phyloP scores from a whole-genome alignment of 2,888 invertebrate species.

The Stramonita haemastoma region DNA sequence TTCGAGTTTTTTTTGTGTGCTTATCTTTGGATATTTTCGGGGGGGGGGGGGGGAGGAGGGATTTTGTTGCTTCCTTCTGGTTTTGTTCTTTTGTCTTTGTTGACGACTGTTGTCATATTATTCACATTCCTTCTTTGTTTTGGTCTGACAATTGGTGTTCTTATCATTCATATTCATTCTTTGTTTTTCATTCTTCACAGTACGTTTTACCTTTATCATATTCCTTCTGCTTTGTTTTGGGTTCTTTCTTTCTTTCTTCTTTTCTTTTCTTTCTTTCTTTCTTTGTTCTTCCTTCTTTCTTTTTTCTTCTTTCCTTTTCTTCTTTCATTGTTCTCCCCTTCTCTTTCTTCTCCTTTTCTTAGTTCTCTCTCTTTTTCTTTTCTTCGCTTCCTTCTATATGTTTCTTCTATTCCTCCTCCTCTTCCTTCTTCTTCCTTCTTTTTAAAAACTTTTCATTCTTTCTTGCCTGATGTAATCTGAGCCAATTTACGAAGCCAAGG shows the following conservation, averaged over 20 bases:
- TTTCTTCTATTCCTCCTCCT: not conserved
- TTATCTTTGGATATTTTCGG: no score
- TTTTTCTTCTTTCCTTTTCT: not conserved
- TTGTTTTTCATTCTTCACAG: not conserved
- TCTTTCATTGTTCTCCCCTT: no score
- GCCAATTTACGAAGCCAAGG: no score
- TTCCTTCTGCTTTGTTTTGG: not conserved
- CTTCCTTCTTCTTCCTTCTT: not conserved
- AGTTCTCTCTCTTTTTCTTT: not conserved
- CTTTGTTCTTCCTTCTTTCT: not conserved
- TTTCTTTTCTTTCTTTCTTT: not conserved
- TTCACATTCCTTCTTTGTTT: no score
- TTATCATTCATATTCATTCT: not conserved
- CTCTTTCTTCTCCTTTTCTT: no score
- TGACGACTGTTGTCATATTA: no score
- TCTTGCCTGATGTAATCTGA: no score
- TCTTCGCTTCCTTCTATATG: not conserved
- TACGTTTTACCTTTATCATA: not conserved
- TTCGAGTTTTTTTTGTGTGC: no score
- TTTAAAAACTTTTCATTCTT: not conserved
- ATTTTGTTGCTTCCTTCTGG: no score
- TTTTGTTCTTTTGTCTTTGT: no score
- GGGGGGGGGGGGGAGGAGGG: no score
- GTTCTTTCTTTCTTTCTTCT: not conserved
- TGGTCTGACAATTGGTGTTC: not conserved